Evolutionary conservation across 2,888 invertebrate species (phyloP).

Genomic region (Scaeva pyrastri): DNA sequence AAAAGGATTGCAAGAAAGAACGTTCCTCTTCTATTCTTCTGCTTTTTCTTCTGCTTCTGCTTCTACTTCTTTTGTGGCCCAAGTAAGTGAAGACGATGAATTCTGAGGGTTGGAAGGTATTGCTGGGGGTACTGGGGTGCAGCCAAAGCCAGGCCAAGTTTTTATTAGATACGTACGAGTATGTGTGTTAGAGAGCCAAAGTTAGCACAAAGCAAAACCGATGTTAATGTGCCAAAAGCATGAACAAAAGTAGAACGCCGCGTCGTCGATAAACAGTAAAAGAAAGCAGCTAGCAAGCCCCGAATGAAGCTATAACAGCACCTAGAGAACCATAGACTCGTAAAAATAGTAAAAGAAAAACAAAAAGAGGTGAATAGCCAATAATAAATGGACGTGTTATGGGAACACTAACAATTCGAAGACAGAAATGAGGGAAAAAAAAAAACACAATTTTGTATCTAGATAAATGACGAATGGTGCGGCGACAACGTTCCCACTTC

Average conservation of each 20-base stretch:
- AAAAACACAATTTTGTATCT: background rate
- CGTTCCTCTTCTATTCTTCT: slow-evolving; percentile 34
- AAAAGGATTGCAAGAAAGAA: slow-evolving; percentile 49
- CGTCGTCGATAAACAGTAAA: slow-evolving; percentile 64
- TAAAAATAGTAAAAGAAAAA: slow-evolving; percentile 19
- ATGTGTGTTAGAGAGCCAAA: slow-evolving; percentile 34
- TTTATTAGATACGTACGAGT: background rate
- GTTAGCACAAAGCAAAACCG: slow-evolving; percentile 71
- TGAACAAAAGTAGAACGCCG: slow-evolving; percentile 74
- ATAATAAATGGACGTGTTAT: slow-evolving; percentile 80
- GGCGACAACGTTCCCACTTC: slow-evolving; percentile 6
- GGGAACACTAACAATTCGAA: slow-evolving; percentile 2
- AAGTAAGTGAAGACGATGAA: background rate
- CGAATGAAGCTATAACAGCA: slow-evolving; percentile 36
- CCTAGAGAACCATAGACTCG: slow-evolving; percentile 28
- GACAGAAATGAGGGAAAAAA: background rate
- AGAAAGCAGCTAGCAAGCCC: slow-evolving; percentile 50
- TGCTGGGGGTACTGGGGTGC: slow-evolving; percentile 35
- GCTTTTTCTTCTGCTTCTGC: too few relatives aligned
- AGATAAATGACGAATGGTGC: background rate
- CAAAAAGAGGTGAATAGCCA: slow-evolving; percentile 82
- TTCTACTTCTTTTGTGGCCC: background rate
- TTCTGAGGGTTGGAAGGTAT: background rate
- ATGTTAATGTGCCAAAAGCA: slow-evolving; percentile 76
- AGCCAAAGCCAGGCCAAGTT: background rate